Evolutionary conservation across 2,113 vertebrate genomes (phyloP).

Genomic region (Egretta garzetta): DNA sequence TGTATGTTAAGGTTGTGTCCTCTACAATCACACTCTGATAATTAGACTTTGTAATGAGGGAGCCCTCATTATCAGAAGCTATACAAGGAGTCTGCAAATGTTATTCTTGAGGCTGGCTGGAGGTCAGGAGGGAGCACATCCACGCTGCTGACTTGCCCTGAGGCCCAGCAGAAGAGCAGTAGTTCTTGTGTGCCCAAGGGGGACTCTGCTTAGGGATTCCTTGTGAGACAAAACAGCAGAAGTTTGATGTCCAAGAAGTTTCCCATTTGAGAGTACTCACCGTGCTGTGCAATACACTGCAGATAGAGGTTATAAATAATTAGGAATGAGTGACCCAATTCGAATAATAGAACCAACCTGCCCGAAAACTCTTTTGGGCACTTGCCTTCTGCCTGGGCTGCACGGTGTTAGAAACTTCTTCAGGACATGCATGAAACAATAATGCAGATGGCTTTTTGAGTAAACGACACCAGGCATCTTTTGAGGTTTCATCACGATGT

Average conservation of each 20-base stretch:
- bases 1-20: conserved; percentile 32
- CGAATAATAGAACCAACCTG: neutral
- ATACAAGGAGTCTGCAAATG: conserved; percentile 2
- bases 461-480: neutral
- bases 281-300: neutral
- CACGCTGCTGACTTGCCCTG: neutral
- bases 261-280: neutral
- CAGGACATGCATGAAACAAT: neutral
- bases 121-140: conserved; percentile 44
- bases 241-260: neutral
- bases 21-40: conserved; percentile 23
- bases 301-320: conserved; percentile 30
- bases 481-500: neutral
- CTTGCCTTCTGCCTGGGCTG: neutral
- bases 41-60: conserved; percentile 65
- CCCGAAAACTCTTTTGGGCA: neutral
- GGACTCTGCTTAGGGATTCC: neutral
- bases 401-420: neutral
- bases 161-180: neutral
- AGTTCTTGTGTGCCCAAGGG: neutral
- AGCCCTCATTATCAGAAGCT: conserved; percentile 36
- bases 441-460: neutral
- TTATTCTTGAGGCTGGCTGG: conserved; percentile 45
- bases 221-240: neutral
- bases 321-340: conserved; percentile 41